These are phyloP conservation scores for Ruditapes philippinarum DNA, from an alignment of 1,140 invertebrate species.

Conservation along the genomic window DNA sequence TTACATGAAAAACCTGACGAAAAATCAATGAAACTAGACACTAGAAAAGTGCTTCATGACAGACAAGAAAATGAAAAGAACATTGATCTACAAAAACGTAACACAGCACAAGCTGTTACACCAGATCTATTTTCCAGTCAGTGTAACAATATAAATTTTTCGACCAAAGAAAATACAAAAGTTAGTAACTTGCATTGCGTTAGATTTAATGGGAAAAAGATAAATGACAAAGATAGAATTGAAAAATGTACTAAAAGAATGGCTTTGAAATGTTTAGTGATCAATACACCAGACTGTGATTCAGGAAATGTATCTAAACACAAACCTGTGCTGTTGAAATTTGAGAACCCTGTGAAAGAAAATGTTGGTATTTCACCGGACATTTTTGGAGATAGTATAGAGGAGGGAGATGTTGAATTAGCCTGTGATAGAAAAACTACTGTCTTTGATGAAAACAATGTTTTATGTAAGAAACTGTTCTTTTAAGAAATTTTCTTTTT, in stretches of 20 bases:
- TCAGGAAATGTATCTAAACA: neutral
- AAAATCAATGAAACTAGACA: too few species aligned
- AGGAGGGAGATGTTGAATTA: neutral
- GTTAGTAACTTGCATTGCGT: neutral
- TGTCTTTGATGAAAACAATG: neutral
- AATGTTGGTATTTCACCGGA: neutral
- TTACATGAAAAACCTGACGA: neutral
- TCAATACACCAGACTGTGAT: slow-evolving; percentile 8
- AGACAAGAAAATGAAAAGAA: neutral
- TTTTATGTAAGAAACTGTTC: slow-evolving; percentile 40
- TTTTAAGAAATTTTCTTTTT: slow-evolving; percentile 31
- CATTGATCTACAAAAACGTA: neutral
- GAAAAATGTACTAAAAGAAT: neutral
- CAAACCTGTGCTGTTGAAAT: neutral
- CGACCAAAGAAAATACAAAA: neutral
- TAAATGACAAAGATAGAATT: too few species aligned
- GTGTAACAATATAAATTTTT: neutral
- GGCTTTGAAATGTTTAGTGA: slow-evolving; percentile 22
- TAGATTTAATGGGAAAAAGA: neutral
- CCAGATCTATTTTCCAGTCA: neutral
- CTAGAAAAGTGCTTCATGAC: too few species aligned
- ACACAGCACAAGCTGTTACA: neutral
- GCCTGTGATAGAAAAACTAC: slow-evolving; percentile 9
- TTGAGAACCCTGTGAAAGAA: neutral
- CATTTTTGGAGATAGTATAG: slow-evolving; percentile 9